Conservation (phyloP, 2,888 invertebrate genomes). For the Gandaritis pyraliata region DNA sequence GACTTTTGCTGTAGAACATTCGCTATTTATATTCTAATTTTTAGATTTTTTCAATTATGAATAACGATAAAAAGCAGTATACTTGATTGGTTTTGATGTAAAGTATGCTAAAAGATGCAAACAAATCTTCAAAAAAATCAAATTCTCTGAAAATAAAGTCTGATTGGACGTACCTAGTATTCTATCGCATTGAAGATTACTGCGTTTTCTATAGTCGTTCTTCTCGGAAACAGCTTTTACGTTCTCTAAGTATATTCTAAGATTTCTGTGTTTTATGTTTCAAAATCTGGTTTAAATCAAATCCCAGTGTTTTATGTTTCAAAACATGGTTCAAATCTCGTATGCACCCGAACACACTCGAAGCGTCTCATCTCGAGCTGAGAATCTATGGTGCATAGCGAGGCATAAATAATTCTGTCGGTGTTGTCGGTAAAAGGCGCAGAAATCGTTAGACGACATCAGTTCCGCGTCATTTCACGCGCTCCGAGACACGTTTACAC, state of each 20-base stretch:
- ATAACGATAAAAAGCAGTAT: slow-evolving; percentile 13
- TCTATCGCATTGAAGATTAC: slow-evolving; percentile 13
- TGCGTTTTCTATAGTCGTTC: neutral
- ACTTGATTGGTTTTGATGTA: slow-evolving; percentile 23
- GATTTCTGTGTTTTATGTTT: no score
- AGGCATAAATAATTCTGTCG: slow-evolving; percentile 33
- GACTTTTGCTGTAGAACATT: slow-evolving; percentile 11
- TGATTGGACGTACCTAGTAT: slow-evolving; percentile 16
- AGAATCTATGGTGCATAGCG: slow-evolving; percentile 32
- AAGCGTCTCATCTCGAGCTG: slow-evolving; percentile 24
- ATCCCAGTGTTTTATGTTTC: slow-evolving; percentile 1
- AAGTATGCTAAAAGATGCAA: slow-evolving; percentile 18
- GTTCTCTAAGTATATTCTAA: no score
- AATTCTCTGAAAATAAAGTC: neutral
- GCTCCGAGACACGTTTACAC: slow-evolving; percentile 56
- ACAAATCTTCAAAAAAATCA: no score
- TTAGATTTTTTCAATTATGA: slow-evolving; percentile 2
- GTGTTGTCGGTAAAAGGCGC: slow-evolving; percentile 52
- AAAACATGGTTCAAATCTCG: slow-evolving; percentile 2
- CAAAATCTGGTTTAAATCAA: neutral
- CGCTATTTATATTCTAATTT: slow-evolving; percentile 2
- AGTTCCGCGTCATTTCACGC: slow-evolving; percentile 69
- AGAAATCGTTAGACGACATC: slow-evolving; percentile 70
- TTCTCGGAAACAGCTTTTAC: neutral
- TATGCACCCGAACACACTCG: slow-evolving; percentile 9